Evolutionary conservation across 2,113 vertebrate species (phyloP), one percentile per base, ranked within the genome.

Genomic region (Prochilodus magdalenae): DNA sequence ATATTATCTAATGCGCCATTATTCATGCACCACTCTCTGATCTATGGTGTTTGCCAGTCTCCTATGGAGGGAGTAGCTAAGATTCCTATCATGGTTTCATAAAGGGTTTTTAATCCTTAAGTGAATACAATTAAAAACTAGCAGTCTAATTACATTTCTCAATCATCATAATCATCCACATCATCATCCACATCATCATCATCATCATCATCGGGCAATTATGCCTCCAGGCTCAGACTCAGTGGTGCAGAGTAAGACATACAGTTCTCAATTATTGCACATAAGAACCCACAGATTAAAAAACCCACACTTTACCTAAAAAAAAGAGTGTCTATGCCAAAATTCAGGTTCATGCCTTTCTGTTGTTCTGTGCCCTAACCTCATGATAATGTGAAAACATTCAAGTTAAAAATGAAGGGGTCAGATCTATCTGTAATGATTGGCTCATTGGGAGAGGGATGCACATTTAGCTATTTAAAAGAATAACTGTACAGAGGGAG

Each of bases 381-480:
- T n/a, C n/a, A 1, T 49, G 16, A 51, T 51, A 20, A 63, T 59
- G 57, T 59, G 30, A 29, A 16, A 29, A 3, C 27, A 26, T 44
- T 5, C 40, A 60, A 24, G 47, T 49, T 44, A 3, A 47, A 33
- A 62, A 47, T 40, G 18, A 69, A 26, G 1, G 6, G 20, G n/a
- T 40, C 8, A 27, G 57, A 57, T 18, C 62, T 72, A 6, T 16
- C 22, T 26, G 18, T 77, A 77, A 66, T 49, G 44, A 29, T 59
- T 13, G 3, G 6, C 20, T 79, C 24, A 15, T 70, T n/a, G 55
- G 29, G 12, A 26, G 27, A 44, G 77, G 14, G 49, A 13, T n/a
- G 6, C 26, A 77, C 40, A 63, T 63, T n/a, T 44, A 77, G 36
- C 59, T 24, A 12, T 27, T 79, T 22, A 70, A 66, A 75, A 29